These are phyloP conservation scores for Littorina saxatilis DNA, from an alignment of 1,140 invertebrate species.

Conservation along the genomic window DNA sequence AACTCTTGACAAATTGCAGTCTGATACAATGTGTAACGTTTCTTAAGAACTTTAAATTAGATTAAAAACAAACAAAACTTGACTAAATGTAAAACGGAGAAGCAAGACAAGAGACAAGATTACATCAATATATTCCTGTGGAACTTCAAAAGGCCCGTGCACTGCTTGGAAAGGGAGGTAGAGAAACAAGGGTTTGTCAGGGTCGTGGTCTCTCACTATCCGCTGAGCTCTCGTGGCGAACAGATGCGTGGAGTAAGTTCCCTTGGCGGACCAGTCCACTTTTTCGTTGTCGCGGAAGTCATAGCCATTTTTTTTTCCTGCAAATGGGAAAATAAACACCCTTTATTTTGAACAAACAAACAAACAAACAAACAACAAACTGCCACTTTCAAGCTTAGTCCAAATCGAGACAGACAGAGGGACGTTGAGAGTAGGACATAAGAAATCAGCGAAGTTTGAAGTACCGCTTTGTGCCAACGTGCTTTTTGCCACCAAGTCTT, in stretches of 20 bases:
- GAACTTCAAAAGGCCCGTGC: too few species aligned
- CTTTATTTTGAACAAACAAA: background rate
- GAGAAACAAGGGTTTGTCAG: constrained; percentile 62
- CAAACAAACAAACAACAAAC: too few species aligned
- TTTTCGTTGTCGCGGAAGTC: constrained; percentile 5
- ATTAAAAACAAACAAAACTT: too few species aligned
- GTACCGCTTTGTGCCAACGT: too few species aligned
- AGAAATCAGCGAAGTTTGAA: too few species aligned
- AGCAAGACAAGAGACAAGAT: too few species aligned
- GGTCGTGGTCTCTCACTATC: constrained; percentile 9
- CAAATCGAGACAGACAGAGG: background rate
- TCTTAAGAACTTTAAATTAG: too few species aligned
- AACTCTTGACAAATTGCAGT: too few species aligned
- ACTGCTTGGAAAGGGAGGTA: constrained; percentile 66
- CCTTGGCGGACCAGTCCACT: constrained; percentile 36
- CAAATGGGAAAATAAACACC: background rate
- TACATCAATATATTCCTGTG: too few species aligned
- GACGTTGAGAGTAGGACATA: background rate
- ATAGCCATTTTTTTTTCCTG: background rate
- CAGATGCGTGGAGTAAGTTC: constrained; percentile 62
- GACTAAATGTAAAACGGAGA: too few species aligned
- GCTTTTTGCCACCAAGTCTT: too few species aligned
- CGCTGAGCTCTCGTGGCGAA: constrained; percentile 44
- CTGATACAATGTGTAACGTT: too few species aligned
- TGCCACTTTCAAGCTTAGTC: background rate